phyloP scores from a whole-genome alignment of 2,797 vertebrate species.

The Bradypodion pumilum region DNA sequence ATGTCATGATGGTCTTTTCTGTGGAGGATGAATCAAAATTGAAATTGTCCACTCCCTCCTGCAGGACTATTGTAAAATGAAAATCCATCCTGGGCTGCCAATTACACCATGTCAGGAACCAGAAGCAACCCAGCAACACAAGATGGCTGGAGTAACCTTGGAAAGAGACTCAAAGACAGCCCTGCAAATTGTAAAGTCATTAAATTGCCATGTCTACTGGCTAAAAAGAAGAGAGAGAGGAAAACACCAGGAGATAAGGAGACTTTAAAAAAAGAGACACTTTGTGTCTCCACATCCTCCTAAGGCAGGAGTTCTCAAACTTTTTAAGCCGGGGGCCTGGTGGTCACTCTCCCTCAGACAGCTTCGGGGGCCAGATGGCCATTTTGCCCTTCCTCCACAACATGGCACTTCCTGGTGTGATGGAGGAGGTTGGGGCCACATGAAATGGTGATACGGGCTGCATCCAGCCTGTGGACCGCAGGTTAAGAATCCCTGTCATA shows the following conservation, averaged over 20 bases:
- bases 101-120: neutral
- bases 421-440: too few species aligned
- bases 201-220: neutral
- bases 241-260: neutral
- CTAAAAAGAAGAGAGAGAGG: neutral
- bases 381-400: too few species aligned
- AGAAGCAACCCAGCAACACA: neutral
- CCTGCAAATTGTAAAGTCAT: constrained; percentile 15
- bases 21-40: too few species aligned
- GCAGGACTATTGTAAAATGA: neutral
- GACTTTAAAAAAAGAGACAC: neutral
- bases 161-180: neutral
- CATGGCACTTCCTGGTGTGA: too few species aligned
- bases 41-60: neutral
- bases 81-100: neutral
- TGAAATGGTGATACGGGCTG: too few species aligned
- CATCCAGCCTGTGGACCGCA: too few species aligned
- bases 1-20: too few species aligned
- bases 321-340: too few species aligned
- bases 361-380: too few species aligned
- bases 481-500: too few species aligned
- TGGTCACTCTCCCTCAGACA: too few species aligned
- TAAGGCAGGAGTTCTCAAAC: too few species aligned
- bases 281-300: neutral
- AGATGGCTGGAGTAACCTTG: neutral